phyloP scores from a whole-genome alignment of 2,888 invertebrate species.

The Habrosyne pyritoides region DNA sequence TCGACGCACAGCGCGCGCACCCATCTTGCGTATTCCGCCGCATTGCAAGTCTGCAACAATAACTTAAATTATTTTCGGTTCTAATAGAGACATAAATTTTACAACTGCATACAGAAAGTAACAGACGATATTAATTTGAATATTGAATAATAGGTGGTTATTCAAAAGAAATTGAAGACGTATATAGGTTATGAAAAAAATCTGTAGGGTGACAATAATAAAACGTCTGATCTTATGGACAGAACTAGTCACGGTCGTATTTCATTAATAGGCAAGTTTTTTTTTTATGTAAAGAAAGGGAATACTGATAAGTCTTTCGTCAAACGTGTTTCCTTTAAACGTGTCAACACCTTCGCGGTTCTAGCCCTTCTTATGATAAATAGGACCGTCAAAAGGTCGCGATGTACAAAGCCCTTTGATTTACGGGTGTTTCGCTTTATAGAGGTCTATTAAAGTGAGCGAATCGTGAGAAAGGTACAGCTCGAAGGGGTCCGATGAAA shows the following conservation, averaged over 20 bases:
- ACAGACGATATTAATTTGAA: conserved; percentile 33
- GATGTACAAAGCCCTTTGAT: conserved; percentile 72
- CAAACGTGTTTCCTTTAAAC: conserved; percentile 68
- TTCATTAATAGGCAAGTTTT: conserved; percentile 43
- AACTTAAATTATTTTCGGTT: conserved; percentile 32
- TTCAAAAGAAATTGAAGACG: conserved; percentile 24
- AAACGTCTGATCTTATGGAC: conserved; percentile 52
- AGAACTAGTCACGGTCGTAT: conserved; percentile 57
- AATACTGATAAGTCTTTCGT: conserved; percentile 32
- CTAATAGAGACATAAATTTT: conserved; percentile 39
- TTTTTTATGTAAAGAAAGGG: conserved; percentile 28
- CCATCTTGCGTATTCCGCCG: conserved; percentile 88
- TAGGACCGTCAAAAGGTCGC: conserved; percentile 70
- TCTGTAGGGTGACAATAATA: conserved; percentile 46
- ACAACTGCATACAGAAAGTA: conserved; percentile 40
- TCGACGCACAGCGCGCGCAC: conserved; percentile 89
- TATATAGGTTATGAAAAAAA: conserved; percentile 36
- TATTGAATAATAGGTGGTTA: conserved; percentile 18
- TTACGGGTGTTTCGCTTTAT: conserved; percentile 75
- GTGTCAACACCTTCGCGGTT: conserved; percentile 79
- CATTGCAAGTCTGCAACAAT: conserved; percentile 87
- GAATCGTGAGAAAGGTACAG: conserved; percentile 76
- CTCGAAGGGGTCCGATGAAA: conserved; percentile 53
- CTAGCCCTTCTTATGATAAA: conserved; percentile 79
- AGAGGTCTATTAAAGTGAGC: conserved; percentile 72